Conservation (phyloP, 2,797 vertebrate genomes). For the Setipinna tenuifilis region DNA sequence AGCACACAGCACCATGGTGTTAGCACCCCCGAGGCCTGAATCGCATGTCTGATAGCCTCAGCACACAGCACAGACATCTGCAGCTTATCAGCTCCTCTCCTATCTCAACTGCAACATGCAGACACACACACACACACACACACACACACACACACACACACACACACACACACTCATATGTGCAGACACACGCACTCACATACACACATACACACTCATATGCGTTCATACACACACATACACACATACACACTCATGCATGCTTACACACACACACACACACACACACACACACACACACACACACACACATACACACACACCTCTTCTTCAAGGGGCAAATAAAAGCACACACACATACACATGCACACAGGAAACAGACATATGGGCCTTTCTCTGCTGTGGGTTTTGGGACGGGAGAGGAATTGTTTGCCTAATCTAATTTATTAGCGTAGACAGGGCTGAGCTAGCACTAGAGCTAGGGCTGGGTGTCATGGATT, state of each 20-base stretch:
- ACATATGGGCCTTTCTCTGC: not conserved
- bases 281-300: not conserved
- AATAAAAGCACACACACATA: slow-evolving; percentile 44
- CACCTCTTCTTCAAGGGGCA: slow-evolving; percentile 46
- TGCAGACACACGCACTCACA: not conserved
- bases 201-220: slow-evolving; percentile 28
- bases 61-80: slow-evolving; percentile 55
- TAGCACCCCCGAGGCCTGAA: slow-evolving; percentile 42
- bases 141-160: slow-evolving; percentile 27
- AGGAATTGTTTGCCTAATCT: slow-evolving; percentile 61
- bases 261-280: slow-evolving; percentile 35
- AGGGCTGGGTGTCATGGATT: slow-evolving; percentile 61
- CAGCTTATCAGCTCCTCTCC: slow-evolving; percentile 47
- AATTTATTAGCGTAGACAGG: slow-evolving; percentile 54
- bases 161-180: slow-evolving; percentile 30
- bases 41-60: not conserved
- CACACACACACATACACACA: not conserved
- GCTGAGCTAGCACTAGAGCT: slow-evolving; percentile 56
- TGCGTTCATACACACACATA: slow-evolving; percentile 23
- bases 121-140: slow-evolving; percentile 25
- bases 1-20: slow-evolving; percentile 20
- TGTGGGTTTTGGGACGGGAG: not conserved
- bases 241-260: slow-evolving; percentile 40
- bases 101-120: not conserved
- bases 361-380: not conserved